phyloP scores from a whole-genome alignment of 2,113 vertebrate species.

The Scophthalmus maximus region DNA sequence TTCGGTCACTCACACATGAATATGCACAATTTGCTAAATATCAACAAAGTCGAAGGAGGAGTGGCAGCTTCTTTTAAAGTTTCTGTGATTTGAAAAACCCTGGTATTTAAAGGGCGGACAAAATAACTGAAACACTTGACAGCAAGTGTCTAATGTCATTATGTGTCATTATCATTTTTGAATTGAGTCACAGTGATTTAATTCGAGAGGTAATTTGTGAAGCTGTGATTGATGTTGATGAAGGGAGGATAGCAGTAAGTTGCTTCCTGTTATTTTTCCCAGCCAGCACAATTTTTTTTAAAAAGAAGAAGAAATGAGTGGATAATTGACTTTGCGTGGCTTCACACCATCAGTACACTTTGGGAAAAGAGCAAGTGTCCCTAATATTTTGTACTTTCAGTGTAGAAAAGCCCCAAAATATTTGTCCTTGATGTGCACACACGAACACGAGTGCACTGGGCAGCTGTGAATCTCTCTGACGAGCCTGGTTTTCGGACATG shows the following conservation, averaged over 20 bases:
- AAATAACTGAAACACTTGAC: conserved; percentile 16
- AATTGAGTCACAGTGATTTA: neutral
- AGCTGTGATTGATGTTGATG: neutral
- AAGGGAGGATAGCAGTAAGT: neutral
- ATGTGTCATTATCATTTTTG: neutral
- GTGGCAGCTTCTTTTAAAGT: neutral
- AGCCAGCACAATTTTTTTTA: neutral
- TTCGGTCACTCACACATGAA: neutral
- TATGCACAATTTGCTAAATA: neutral
- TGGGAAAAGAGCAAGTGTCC: neutral
- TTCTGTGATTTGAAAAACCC: neutral
- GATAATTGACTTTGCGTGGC: neutral
- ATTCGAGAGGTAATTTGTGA: neutral
- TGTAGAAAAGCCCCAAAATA: neutral
- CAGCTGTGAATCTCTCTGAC: conserved; percentile 17
- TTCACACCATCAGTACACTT: neutral
- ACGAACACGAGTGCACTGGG: neutral
- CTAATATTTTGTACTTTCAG: neutral
- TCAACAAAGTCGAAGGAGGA: neutral
- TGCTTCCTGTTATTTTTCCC: conserved; percentile 16
- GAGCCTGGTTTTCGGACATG: conserved; percentile 12
- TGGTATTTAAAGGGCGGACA: neutral
- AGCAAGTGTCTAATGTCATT: neutral
- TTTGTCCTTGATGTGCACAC: conserved; percentile 19
- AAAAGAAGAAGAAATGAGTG: neutral